Evolutionary conservation across 2,888 invertebrate species (phyloP).

Genomic region (Phrixothrix hirtus): DNA sequence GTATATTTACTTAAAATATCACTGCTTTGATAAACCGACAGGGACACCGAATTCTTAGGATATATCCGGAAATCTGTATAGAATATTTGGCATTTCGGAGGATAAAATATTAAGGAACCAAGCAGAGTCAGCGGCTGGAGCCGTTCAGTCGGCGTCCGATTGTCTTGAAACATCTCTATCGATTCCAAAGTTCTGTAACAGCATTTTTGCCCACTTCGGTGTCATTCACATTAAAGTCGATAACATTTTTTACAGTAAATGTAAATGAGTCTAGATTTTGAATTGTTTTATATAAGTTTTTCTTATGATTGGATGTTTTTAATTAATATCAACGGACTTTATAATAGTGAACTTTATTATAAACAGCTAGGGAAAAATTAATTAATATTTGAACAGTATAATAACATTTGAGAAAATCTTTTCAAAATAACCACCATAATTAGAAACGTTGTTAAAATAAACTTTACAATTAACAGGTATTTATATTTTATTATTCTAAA

Average conservation of each 20-base stretch:
- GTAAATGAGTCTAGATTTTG: background rate
- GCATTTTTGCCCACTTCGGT: constrained; percentile 18
- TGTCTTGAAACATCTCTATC: constrained; percentile 32
- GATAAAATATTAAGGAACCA: constrained; percentile 19
- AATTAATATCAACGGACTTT: background rate
- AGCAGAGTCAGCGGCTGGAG: constrained; percentile 33
- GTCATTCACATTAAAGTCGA: constrained; percentile 20
- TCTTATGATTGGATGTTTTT: no score
- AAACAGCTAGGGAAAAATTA: background rate
- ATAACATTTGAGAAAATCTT: background rate
- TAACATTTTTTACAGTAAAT: constrained; percentile 10
- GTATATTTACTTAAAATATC: background rate
- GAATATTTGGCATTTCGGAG: constrained; percentile 19
- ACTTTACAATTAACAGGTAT: no score
- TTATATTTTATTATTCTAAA: no score
- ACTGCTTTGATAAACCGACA: no score
- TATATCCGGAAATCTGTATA: no score
- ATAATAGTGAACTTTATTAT: background rate
- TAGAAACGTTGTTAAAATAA: background rate
- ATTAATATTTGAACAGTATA: background rate
- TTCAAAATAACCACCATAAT: background rate
- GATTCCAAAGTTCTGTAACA: constrained; percentile 24
- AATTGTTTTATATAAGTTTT: background rate
- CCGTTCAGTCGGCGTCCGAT: constrained; percentile 33
- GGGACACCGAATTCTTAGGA: no score